phyloP scores from a whole-genome alignment of 2,113 vertebrate genomes.

The Coracopsis vasa region DNA sequence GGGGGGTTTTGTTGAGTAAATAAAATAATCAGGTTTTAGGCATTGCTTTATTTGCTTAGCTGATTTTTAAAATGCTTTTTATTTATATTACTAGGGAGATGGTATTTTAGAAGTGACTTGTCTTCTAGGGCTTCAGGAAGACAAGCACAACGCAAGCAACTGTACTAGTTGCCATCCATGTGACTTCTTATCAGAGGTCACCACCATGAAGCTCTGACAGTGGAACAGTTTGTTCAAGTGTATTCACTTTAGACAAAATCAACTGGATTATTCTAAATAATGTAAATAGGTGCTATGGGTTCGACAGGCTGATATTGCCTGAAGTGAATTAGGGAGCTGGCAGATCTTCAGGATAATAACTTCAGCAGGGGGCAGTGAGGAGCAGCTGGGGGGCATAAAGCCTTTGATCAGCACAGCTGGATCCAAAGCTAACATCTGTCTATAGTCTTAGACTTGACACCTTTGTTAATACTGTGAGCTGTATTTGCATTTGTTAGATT shows the following conservation, averaged over 20 bases:
- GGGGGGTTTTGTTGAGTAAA: neutral
- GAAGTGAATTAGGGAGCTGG: neutral
- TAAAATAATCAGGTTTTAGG: neutral
- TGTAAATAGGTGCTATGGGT: neutral
- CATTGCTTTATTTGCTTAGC: neutral
- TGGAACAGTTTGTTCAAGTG: neutral
- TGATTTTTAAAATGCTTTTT: neutral
- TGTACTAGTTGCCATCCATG: accelerated
- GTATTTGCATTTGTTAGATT: conserved; percentile 64
- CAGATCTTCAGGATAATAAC: neutral
- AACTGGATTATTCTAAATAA: neutral
- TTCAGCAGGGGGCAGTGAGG: conserved; percentile 56
- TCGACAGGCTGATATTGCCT: neutral
- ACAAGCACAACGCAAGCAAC: no score
- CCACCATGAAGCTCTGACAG: neutral
- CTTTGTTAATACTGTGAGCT: conserved; percentile 56
- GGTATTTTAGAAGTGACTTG: neutral
- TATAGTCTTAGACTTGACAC: conserved; percentile 37
- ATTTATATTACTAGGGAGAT: neutral
- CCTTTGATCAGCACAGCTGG: conserved; percentile 68
- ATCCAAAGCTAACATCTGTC: conserved; percentile 49
- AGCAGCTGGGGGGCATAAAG: conserved; percentile 67
- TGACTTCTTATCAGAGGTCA: neutral
- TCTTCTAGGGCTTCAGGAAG: neutral
- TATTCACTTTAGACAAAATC: neutral